Evolutionary conservation across 2,888 invertebrate species (phyloP), one percentile per base, ranked within the genome.

Genomic region (Ochropleura leucogaster): DNA sequence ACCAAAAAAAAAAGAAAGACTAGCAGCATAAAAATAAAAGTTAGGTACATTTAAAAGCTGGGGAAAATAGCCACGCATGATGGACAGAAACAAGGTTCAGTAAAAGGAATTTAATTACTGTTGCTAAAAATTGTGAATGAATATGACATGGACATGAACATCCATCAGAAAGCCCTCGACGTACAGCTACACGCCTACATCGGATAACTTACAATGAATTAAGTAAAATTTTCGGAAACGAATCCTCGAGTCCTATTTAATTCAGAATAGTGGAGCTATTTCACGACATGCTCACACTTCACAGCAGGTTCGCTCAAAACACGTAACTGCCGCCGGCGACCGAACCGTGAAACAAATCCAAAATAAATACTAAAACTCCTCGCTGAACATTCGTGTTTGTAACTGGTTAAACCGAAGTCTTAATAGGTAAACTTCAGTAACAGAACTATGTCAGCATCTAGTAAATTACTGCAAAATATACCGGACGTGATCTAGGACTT

Each of bases 51-150:
- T 18, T 20, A 67, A 53, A 67, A 40, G 18, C 68, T 14, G 6
- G 4, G 55, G 30, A 44, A 47, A 55, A 49, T n/a, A 57, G n/a
- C 55, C 14, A 16, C 12, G 4, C 18, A 6, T 79, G 42, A 55
- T 18, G 16, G 40, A 30, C 40, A 51, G 49, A 16, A 63, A 60
- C 59, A 53, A 18, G 53, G 44, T 49, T 46, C 44, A 63, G 55
- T 81, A 81, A 63, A 77, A 67, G 78, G 78, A 82, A 77, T 62
- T 77, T 44, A 40, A 82, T 67, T 68, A 60, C 53, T 44, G 68
- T 82, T 53, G 67, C 77, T 20, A 53, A 82, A 77, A 77, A 69
- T 82, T 68, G 14, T 49, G 44, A 49, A 76, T 60, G 66, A 66
- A 76, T 47, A 53, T 55, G 53, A 7, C 53, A 40, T 30, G 59